Percentiles rank a stretch among this genome's conserved stretches.
Evolutionary conservation across 2,888 invertebrate species (phyloP).

Genomic region (Tolmerus cingulatus): DNA sequence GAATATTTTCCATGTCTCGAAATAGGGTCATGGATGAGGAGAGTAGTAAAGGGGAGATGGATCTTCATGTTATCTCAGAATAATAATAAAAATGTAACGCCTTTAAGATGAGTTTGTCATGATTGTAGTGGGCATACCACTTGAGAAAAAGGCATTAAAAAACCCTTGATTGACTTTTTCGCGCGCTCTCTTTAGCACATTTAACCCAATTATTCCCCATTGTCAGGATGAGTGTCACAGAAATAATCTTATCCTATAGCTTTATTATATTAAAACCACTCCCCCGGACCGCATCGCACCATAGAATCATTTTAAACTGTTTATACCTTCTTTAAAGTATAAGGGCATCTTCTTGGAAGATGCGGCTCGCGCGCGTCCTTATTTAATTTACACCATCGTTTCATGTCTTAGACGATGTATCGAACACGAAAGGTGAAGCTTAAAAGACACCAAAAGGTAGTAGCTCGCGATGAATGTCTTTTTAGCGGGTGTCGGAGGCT

Average conservation of each 20-base stretch:
- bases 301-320: too few relatives aligned
- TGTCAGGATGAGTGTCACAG: not conserved
- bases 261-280: not conserved
- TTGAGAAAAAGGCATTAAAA: not conserved
- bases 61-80: not conserved
- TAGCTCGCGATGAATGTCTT: not conserved
- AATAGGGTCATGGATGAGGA: too few relatives aligned
- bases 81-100: slow-evolving; percentile 26
- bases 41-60: not conserved
- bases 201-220: not conserved
- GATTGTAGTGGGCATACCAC: not conserved
- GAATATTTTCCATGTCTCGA: not conserved
- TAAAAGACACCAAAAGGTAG: not conserved
- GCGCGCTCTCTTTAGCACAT: not conserved
- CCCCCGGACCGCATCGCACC: not conserved
- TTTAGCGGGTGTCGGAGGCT: not conserved
- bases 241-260: not conserved
- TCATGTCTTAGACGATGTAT: not conserved
- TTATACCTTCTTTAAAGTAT: not conserved
- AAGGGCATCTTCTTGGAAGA: not conserved
- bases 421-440: slow-evolving; percentile 17
- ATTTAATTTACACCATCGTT: not conserved
- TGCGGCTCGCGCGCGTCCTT: not conserved
- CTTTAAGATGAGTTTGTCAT: not conserved
- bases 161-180: not conserved